Evolutionary conservation across 1,140 invertebrate species (phyloP).

Genomic region (Panulirus ornatus): DNA sequence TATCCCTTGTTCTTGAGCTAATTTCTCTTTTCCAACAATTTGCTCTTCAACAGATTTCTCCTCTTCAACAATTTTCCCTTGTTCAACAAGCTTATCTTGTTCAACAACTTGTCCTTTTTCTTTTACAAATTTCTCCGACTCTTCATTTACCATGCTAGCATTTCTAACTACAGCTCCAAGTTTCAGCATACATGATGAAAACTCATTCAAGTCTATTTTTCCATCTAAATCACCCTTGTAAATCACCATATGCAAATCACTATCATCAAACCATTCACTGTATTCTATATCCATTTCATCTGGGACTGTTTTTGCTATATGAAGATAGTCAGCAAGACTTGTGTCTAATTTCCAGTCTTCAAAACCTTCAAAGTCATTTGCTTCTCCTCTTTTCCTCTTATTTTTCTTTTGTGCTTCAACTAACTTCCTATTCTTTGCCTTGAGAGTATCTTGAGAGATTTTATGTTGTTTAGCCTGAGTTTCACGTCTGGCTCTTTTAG

Average conservation of each 20-base stretch:
- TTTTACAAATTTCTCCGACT: not conserved
- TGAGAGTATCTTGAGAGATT: not conserved
- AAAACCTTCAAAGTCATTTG: constrained; percentile 59
- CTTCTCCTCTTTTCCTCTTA: not conserved
- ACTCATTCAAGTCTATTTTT: constrained; percentile 1
- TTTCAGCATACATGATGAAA: constrained; percentile 47
- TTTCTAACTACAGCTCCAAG: constrained; percentile 48
- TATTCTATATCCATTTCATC: constrained; percentile 64
- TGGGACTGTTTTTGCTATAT: constrained; percentile 16
- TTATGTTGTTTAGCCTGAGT: not conserved
- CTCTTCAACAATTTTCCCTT: too few species aligned
- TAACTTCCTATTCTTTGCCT: not conserved
- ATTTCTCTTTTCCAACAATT: too few species aligned
- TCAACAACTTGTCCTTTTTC: not conserved
- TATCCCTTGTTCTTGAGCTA: not conserved
- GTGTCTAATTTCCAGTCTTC: constrained; percentile 26
- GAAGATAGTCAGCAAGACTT: constrained; percentile 48
- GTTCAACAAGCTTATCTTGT: too few species aligned
- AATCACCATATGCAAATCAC: constrained; percentile 40
- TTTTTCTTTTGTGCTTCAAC: constrained; percentile 6
- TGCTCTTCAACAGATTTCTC: too few species aligned
- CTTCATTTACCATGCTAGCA: not conserved
- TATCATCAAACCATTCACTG: constrained; percentile 60
- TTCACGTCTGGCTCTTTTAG: not conserved
- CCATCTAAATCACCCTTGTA: constrained; percentile 23